phyloP scores from a whole-genome alignment of 2,797 vertebrate species.

The Carduelis carduelis region DNA sequence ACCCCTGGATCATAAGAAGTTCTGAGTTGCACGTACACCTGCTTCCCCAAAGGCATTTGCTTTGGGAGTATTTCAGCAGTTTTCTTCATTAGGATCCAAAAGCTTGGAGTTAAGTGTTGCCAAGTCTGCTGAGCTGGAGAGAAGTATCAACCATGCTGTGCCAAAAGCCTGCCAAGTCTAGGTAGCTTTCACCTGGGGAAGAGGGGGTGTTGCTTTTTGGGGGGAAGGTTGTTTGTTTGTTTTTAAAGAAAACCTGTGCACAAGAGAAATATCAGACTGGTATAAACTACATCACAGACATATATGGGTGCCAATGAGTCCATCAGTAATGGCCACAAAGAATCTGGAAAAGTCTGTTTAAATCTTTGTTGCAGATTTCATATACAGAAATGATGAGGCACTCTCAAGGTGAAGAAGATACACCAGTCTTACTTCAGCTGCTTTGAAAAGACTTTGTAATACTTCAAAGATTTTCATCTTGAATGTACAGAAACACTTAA shows the following conservation, averaged over 20 bases:
- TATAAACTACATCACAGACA: not conserved
- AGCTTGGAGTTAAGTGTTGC: not conserved
- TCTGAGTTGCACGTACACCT: not conserved
- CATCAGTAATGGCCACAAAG: not conserved
- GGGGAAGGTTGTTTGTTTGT: not conserved
- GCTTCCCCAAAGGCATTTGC: slow-evolving; percentile 12
- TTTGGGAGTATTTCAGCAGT: not conserved
- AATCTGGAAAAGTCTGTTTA: slow-evolving; percentile 12
- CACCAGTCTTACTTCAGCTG: not conserved
- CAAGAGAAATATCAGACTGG: not conserved
- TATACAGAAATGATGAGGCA: slow-evolving; percentile 9
- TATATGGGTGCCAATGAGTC: not conserved
- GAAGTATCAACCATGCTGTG: not conserved
- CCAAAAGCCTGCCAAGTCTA: not conserved
- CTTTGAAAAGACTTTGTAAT: not conserved
- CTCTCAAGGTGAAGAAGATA: slow-evolving; percentile 7
- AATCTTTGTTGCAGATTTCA: not conserved
- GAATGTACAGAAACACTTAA: slow-evolving; percentile 17
- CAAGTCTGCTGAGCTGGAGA: slow-evolving; percentile 7
- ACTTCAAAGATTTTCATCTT: not conserved
- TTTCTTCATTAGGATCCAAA: slow-evolving; percentile 46
- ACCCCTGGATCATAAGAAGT: not conserved
- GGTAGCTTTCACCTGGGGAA: not conserved
- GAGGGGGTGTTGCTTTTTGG: accelerated
- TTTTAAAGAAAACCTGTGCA: not conserved